Conservation (phyloP, 92 coral and sea anemone genomes). For the Porites cylindrica region DNA sequence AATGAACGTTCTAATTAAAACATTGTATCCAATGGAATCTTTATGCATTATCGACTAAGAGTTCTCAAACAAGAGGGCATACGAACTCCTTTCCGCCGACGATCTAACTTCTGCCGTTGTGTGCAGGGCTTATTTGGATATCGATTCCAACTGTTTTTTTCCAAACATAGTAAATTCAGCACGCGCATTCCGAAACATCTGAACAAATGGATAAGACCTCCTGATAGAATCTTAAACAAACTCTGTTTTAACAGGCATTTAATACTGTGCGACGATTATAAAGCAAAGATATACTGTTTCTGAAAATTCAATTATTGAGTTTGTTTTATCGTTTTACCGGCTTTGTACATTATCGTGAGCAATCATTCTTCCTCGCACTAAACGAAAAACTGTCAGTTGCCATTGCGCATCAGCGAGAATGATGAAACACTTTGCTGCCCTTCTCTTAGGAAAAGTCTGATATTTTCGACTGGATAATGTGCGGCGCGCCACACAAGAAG, state of each 20-base stretch:
- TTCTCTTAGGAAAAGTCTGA: background rate
- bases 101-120: background rate
- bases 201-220: background rate
- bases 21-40: conserved; percentile 11
- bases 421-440: background rate
- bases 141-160: background rate
- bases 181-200: background rate
- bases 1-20: no score
- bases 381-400: background rate
- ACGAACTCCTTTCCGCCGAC: background rate
- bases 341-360: background rate
- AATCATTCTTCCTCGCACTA: background rate
- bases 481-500: background rate
- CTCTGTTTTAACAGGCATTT: background rate
- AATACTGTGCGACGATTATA: background rate
- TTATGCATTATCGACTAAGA: background rate
- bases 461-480: background rate
- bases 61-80: background rate
- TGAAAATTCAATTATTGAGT: background rate
- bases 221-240: conserved; percentile 28
- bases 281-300: background rate
- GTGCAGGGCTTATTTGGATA: background rate
- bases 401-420: background rate
- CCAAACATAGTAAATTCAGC: no score
- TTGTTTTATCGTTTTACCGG: background rate